Conservation (phyloP, 2,113 vertebrate genomes). For the Platycercus adscitus region DNA sequence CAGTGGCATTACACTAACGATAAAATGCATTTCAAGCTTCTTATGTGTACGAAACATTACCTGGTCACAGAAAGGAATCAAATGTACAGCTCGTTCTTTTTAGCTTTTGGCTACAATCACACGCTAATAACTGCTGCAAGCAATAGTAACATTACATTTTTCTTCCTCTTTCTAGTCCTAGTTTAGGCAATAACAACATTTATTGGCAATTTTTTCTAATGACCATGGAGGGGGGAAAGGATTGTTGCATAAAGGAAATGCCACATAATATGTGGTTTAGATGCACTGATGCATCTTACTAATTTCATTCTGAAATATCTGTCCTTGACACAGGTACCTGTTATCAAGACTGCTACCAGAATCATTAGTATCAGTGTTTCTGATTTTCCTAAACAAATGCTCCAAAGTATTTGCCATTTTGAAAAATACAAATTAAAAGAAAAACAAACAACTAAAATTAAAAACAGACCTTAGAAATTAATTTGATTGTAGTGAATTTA, state of each 20-base stretch:
- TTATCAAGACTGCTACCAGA: neutral
- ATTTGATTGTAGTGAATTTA: neutral
- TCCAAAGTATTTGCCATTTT: neutral
- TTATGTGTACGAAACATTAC: neutral
- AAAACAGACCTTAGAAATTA: neutral
- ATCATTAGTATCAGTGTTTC: neutral
- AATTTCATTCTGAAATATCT: neutral
- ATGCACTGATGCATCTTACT: neutral
- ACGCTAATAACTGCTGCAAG: neutral
- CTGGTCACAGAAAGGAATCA: neutral
- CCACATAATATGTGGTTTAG: neutral
- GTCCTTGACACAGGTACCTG: neutral
- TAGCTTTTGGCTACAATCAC: neutral
- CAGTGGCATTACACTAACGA: neutral
- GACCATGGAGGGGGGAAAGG: neutral
- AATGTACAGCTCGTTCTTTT: neutral
- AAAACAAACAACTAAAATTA: rapidly evolving
- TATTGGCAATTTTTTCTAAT: neutral
- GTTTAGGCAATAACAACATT: neutral
- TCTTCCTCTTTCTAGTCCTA: neutral
- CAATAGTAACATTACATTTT: neutral
- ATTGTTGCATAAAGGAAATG: neutral
- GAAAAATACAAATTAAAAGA: neutral
- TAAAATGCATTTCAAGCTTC: neutral
- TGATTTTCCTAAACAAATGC: neutral